Evolutionary conservation across 1,140 invertebrate genomes (phyloP).

Genomic region (Drosophila rhopaloa): DNA sequence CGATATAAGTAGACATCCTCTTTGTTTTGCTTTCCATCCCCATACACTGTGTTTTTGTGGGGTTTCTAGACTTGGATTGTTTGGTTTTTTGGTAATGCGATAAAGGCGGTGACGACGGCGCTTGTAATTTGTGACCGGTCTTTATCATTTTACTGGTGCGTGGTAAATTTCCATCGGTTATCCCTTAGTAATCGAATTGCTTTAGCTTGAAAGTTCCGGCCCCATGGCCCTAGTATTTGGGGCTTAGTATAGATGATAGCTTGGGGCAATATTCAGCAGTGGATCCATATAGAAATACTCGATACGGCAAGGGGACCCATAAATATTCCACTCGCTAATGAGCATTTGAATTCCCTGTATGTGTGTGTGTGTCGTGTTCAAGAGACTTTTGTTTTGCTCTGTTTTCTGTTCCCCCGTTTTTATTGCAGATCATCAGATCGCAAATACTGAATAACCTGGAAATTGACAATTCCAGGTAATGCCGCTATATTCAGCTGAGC

Average conservation of each 20-base stretch:
- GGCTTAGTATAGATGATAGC: not conserved
- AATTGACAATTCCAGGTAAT: conserved; percentile 8
- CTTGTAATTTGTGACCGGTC: not conserved
- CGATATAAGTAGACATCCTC: not conserved
- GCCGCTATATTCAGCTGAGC: conserved; percentile 9
- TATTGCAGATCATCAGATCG: conserved; percentile 11
- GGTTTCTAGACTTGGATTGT: not conserved
- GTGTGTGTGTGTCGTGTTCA: not conserved
- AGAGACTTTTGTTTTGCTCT: not conserved
- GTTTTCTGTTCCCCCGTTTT: conserved; percentile 11
- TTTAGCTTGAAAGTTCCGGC: not conserved
- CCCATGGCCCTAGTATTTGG: not conserved
- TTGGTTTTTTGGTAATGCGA: not conserved
- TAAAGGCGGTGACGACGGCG: not conserved
- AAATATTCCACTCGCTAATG: conserved; percentile 24
- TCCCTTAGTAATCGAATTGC: too few species aligned
- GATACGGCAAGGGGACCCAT: conserved; percentile 10
- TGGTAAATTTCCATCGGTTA: conserved; percentile 4
- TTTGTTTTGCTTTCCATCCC: not conserved
- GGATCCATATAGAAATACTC: conserved; percentile 11
- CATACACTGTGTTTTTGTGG: not conserved
- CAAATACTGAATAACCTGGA: not conserved
- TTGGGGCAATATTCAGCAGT: conserved; percentile 1
- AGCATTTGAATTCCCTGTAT: not conserved
- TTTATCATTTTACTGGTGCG: not conserved